phyloP scores from a whole-genome alignment of 2,888 invertebrate species.

The Calliphora vomitoria region DNA sequence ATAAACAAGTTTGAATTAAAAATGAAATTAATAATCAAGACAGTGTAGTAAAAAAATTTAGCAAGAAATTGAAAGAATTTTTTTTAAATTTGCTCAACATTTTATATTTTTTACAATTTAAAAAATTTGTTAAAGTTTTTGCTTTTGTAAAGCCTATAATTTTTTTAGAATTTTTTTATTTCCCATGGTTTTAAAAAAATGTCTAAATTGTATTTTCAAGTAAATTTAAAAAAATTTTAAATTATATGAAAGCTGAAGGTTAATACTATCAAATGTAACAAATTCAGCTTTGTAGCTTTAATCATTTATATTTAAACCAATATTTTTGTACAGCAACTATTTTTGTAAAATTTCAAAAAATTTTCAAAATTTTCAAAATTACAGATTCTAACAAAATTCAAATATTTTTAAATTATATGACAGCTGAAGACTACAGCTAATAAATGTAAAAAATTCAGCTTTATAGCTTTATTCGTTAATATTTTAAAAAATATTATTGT shows the following conservation, averaged over 20 bases:
- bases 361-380: neutral
- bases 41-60: neutral
- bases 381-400: neutral
- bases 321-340: too few species aligned
- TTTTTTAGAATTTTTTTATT: too few species aligned
- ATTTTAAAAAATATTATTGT: neutral
- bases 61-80: neutral
- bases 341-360: neutral
- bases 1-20: constrained; percentile 15
- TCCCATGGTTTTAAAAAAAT: too few species aligned
- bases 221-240: too few species aligned
- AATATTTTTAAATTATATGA: neutral
- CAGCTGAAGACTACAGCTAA: too few species aligned
- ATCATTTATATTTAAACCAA: too few species aligned
- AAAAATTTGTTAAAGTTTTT: too few species aligned
- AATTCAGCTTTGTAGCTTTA: too few species aligned
- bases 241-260: too few species aligned
- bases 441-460: neutral
- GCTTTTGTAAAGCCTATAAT: too few species aligned
- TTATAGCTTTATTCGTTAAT: neutral
- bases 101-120: too few species aligned
- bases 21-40: neutral
- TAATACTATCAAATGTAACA: neutral
- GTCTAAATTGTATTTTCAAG: too few species aligned
- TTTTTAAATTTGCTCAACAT: neutral